These are phyloP conservation scores for Arnoldichthys spilopterus DNA, from an alignment of 2,797 vertebrate species.

Conservation along the genomic window DNA sequence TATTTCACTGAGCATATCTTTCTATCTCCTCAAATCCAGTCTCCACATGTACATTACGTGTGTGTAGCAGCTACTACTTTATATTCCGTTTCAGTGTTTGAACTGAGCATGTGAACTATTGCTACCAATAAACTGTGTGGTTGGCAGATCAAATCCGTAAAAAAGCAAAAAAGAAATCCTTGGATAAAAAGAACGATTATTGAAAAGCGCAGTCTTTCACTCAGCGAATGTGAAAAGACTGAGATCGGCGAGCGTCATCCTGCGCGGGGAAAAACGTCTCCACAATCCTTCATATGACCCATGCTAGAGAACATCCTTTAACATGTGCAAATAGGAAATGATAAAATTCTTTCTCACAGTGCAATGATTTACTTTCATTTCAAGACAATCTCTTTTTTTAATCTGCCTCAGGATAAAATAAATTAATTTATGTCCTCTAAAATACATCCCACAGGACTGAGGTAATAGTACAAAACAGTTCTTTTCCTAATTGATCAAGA, in stretches of 20 bases:
- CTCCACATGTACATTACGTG: constrained; percentile 85
- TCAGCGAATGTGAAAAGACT: constrained; percentile 28
- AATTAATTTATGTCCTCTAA: constrained; percentile 88
- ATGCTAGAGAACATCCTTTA: constrained; percentile 86
- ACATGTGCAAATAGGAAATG: constrained; percentile 92
- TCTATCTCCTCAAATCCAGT: constrained; percentile 78
- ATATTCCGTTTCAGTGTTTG: constrained; percentile 88
- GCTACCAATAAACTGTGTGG: constrained; percentile 72
- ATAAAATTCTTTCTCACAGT: constrained; percentile 90
- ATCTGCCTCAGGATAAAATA: constrained; percentile 86
- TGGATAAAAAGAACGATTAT: constrained; percentile 26
- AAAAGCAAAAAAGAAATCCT: constrained; percentile 67
- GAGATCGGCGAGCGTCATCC: constrained; percentile 21
- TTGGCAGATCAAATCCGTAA: constrained; percentile 80
- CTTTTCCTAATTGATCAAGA: constrained; percentile 71
- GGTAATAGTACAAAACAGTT: constrained; percentile 84
- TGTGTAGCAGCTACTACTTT: constrained; percentile 83
- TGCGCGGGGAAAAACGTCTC: constrained; percentile 75
- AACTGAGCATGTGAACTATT: constrained; percentile 63
- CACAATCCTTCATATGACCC: constrained; percentile 87
- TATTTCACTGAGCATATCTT: constrained; percentile 58
- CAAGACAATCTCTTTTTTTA: constrained; percentile 68
- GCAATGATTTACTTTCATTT: constrained; percentile 87
- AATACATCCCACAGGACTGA: constrained; percentile 91
- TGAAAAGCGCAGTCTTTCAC: constrained; percentile 42